These are phyloP conservation scores for Rosalia funebris DNA, from an alignment of 2,888 invertebrate genomes.

Conservation along the genomic window DNA sequence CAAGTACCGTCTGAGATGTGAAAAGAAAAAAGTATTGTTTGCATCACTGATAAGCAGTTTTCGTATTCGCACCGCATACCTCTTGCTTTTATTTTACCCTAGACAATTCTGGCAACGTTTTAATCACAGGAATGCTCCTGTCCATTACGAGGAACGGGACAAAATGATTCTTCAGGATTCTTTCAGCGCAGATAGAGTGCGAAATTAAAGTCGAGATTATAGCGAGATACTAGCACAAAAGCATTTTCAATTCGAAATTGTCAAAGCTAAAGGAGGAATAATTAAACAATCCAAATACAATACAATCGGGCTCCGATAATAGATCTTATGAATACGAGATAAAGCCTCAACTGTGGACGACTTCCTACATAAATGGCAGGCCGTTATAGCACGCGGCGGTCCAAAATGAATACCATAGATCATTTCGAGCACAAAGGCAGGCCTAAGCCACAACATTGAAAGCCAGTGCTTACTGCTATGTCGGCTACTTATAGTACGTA, in stretches of 20 bases:
- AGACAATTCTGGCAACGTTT: background rate
- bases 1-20: too few relatives aligned
- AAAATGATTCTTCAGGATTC: background rate
- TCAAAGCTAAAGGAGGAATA: conserved; percentile 30
- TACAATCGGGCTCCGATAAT: conserved; percentile 37
- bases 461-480: conserved; percentile 44
- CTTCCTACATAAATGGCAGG: conserved; percentile 42
- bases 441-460: conserved; percentile 44
- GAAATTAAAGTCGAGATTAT: conserved; percentile 28
- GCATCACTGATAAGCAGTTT: background rate
- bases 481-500: conserved; percentile 47
- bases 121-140: background rate
- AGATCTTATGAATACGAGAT: conserved; percentile 41
- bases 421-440: conserved; percentile 59
- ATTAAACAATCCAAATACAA: conserved; percentile 35
- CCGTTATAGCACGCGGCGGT: conserved; percentile 41
- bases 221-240: conserved; percentile 25
- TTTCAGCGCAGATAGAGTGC: conserved; percentile 2
- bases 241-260: conserved; percentile 12
- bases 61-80: background rate
- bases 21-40: too few relatives aligned
- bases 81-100: background rate
- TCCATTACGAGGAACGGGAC: background rate
- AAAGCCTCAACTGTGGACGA: conserved; percentile 47
- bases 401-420: conserved; percentile 60